Conservation (phyloP, 2,113 vertebrate genomes). For the Hippocampus abdominalis region DNA sequence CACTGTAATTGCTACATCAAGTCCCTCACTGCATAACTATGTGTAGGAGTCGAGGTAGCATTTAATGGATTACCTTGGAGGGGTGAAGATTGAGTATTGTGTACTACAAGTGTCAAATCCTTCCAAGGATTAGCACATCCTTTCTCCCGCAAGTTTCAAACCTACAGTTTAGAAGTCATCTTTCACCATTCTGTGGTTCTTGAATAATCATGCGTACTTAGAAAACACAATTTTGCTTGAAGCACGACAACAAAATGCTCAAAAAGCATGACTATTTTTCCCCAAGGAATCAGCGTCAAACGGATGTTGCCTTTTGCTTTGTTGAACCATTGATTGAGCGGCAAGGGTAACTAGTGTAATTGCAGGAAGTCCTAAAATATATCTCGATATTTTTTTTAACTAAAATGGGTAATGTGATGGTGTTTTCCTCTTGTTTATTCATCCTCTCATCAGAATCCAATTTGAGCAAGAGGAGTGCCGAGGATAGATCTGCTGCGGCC, state of each 20-base stretch:
- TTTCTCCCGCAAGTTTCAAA: conserved; percentile 13
- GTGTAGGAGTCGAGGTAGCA: conserved; percentile 43
- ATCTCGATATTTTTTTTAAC: neutral
- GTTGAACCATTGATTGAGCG: neutral
- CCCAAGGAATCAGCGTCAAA: conserved; percentile 25
- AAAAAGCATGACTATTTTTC: conserved; percentile 22
- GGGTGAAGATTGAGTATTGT: conserved; percentile 41
- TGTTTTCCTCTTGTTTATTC: conserved; percentile 4
- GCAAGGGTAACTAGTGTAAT: neutral
- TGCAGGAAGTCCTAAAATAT: conserved; percentile 1
- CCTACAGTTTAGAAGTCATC: conserved; percentile 23
- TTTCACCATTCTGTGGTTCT: neutral
- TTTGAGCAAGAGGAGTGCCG: conserved; percentile 19
- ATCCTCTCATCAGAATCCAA: conserved; percentile 24
- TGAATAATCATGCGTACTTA: conserved; percentile 12
- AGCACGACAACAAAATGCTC: conserved; percentile 44
- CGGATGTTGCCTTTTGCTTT: neutral
- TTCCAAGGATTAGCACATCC: conserved; percentile 34
- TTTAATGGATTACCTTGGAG: conserved; percentile 52
- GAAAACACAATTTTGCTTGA: conserved; percentile 17
- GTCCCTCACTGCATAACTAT: conserved; percentile 47
- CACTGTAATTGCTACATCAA: conserved; percentile 54
- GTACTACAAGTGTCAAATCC: conserved; percentile 39
- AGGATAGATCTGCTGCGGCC: conserved; percentile 44
- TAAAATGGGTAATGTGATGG: conserved; percentile 41